phyloP scores from a whole-genome alignment of 2,888 invertebrate genomes.

The Melanophora roralis region DNA sequence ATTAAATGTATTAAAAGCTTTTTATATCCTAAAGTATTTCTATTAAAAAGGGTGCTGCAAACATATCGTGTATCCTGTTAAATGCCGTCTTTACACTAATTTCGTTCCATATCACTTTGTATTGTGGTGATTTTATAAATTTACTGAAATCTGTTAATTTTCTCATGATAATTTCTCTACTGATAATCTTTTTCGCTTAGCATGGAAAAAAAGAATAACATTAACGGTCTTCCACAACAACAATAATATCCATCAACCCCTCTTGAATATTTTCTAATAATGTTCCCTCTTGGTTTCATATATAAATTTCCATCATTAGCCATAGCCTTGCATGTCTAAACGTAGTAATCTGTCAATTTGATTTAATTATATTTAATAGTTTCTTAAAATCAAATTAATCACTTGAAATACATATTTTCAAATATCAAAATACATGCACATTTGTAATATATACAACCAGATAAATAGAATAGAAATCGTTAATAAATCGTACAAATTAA shows the following conservation, averaged over 20 bases:
- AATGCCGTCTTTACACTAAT: neutral
- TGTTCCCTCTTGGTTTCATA: slow-evolving; percentile 33
- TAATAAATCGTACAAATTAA: slow-evolving; percentile 47
- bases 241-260: slow-evolving; percentile 29
- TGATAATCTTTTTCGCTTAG: slow-evolving; percentile 47
- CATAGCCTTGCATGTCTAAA: slow-evolving; percentile 49
- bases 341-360: slow-evolving; percentile 62
- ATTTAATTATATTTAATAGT: slow-evolving; percentile 65
- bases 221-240: slow-evolving; percentile 11
- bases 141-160: slow-evolving; percentile 55
- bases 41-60: neutral
- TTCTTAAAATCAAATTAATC: slow-evolving; percentile 64
- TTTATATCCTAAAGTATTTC: neutral
- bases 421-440: no score
- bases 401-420: slow-evolving; percentile 45
- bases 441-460: neutral
- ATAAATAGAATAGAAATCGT: slow-evolving; percentile 31
- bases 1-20: slow-evolving; percentile 37
- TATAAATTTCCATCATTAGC: slow-evolving; percentile 54
- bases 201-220: neutral
- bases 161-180: slow-evolving; percentile 60
- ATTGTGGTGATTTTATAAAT: neutral
- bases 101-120: neutral
- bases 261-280: slow-evolving; percentile 15
- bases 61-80: neutral